Evolutionary conservation across 2,888 invertebrate genomes (phyloP), one percentile per base, ranked within the genome.

Genomic region (Oxyteleia sp.): DNA sequence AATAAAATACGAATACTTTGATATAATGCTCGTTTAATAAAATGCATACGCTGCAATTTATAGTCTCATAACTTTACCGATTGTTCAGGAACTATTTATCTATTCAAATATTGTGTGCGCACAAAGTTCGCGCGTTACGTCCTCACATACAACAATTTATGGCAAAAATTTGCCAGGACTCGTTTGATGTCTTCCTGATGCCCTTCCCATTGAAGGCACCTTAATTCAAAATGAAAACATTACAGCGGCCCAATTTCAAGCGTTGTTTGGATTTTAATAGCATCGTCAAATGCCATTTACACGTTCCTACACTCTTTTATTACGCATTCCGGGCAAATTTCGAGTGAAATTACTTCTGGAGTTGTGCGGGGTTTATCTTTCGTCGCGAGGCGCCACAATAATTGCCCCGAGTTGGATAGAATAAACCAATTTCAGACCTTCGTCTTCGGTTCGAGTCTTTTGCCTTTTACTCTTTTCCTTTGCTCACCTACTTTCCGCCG

Each of bases 301-400:
- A 57, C 64, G 79, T 66, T 69, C 20, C 49, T 55, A 43, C 38
- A 64, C 64, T 72, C 79, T 80, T 80, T 80, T 80, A 80, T 72
- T 72, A 71, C 64, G 64, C 72, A 53, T 63, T 68, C n/a, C 35
- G 51, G 11, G 61, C 32, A 64, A 64, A 74, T n/a, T 49, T 59
- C 68, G 51, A 68, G 41, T 63, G 49, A 63, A 63, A 79, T 71
- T 79, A 71, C 57, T 71, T 64, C 16, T 43, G 10, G 29, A 68
- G 53, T 69, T 71, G 45, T 10, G 41, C 47, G 26, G 41, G 55
- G 68, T 80, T 80, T 80, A 80, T 72, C 80, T 80, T 80, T 64
- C 71, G 66, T 72, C 72, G 45, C 61, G 38, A 49, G 45, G 72
- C 51, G 51, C 66, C 49, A 45, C 66, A 66, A 80, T 80, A 80